Base-by-base conservation (phyloP, 2,888 invertebrate species). In the Archips crataeganus region DNA sequence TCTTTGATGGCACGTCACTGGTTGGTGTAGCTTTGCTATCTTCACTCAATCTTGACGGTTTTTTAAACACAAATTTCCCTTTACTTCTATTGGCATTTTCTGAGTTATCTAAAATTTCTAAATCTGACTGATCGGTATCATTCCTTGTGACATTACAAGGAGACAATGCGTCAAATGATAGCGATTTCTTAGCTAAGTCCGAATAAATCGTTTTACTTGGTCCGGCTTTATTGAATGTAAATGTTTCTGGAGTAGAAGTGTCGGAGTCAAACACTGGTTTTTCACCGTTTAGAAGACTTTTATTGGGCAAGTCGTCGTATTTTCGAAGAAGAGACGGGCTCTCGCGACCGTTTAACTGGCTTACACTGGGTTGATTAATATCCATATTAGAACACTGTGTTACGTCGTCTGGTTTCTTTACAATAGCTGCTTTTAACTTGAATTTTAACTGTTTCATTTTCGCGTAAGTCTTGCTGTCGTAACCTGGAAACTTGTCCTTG, bases 401-500 rank as follows among this genome's bases (percentile, higher is more conserved):
- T 6, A 57, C 51, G 54, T 77, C 34, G 60, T 94, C 88, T 9
- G 94, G 80, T 79, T 94, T 94, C 15, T 93, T 90, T 79, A 57
- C 94, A 92, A 92, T 76, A 32, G 84, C 83, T 69, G 79, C 80
- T 85, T 95, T 96, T 4, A 96, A 88, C 82, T 96, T 96, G 77
- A 94, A 94, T 74, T 95, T 93, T 61, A 96, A 85, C 51, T 91
- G 89, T 88, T 95, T 96, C 8, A 96, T 86, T 83, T 95, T 95
- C 1, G 92, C 86, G 81, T 95, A 96, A 8, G 94, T 93, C 59
- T 88, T 91, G 32, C 87, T 85, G 78, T 96, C 94, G 82, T 96
- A 96, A 0, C 96, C 95, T 2, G 95, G 95, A 69, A 96, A 95
- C 76, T 95, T 93, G 78, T 95, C 93, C 77, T 96, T 95, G 57